Evolutionary conservation across 1,140 invertebrate genomes (phyloP), one percentile per base, ranked within the genome.

Genomic region (Colletes latitarsis): DNA sequence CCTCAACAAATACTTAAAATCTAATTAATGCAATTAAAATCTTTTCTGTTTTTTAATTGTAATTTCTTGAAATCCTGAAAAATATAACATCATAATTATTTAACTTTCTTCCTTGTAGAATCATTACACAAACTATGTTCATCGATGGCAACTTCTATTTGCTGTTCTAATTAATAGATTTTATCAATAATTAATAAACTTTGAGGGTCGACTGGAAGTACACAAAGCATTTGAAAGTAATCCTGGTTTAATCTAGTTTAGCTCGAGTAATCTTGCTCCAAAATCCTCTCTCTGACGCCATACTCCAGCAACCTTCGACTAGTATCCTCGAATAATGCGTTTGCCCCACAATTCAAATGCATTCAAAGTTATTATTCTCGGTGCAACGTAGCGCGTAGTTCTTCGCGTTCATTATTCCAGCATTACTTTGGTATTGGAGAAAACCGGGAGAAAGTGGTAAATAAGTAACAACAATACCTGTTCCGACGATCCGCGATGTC

Each of bases 391-490:
- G 19, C 19, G 17, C 55, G 15, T n/a, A 17, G 43, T 60, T 14
- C n/a, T 19, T 17, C 14, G 53, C 12, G n/a, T 46, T 77, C 53
- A 46, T 77, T 77, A 67, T 70, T 57, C 52, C 43, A 15, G 52
- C 72, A 53, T 15, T 72, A 64, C 19, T 46, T 10, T 49, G 55
- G 58, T 14, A 41, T 1, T 19, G 57, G 66, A 60, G 82, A 83
- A 80, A 84, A 79, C 60, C 17, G 12, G 39, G 83, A 83, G 83
- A 84, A 84, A 84, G 83, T 83, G n/a, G 67, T 19, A 30, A 39
- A 73, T 53, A 52, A 77, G 55, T 43, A 60, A 39, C 57, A n/a
- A 52, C 53, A 71, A 84, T 82, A 55, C 43, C 19, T 57, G 62
- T 62, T 68, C 41, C 52, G 66, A 52, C 60, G 57, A 52, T 75